These are phyloP conservation scores for Arenaria interpres DNA, from an alignment of 2,113 vertebrate genomes.

Conservation along the genomic window DNA sequence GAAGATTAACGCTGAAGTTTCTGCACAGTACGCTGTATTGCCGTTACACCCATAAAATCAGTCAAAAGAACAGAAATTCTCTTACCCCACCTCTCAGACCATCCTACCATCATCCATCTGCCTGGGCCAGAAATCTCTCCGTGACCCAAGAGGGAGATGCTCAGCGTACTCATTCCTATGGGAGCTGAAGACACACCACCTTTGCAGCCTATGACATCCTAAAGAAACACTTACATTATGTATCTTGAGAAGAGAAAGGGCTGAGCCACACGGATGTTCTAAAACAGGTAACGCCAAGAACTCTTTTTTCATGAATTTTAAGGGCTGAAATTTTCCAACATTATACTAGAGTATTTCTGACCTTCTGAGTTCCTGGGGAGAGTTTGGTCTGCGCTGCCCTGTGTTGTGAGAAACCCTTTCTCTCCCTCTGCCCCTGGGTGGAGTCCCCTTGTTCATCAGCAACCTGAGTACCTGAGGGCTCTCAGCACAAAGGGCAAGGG, in stretches of 20 bases:
- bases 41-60: neutral
- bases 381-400: neutral
- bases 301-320: neutral
- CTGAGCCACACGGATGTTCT: neutral
- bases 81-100: neutral
- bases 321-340: neutral
- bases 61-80: neutral
- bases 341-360: neutral
- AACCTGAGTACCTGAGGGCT: neutral
- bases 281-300: neutral
- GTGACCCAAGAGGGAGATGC: neutral
- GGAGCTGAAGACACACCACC: neutral
- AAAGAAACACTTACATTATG: neutral
- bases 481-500: neutral
- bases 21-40: neutral
- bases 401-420: neutral
- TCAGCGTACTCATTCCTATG: neutral
- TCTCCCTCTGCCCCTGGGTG: neutral
- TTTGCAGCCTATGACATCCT: neutral
- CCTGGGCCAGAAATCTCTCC: neutral
- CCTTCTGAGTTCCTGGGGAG: neutral
- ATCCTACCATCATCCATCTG: neutral
- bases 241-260: neutral
- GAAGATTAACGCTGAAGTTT: neutral
- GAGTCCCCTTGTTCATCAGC: neutral